Percentiles rank a stretch among this genome's conserved stretches.
Conservation (phyloP, 2,888 invertebrate species). For the Lepidocyrtinus sp. region DNA sequence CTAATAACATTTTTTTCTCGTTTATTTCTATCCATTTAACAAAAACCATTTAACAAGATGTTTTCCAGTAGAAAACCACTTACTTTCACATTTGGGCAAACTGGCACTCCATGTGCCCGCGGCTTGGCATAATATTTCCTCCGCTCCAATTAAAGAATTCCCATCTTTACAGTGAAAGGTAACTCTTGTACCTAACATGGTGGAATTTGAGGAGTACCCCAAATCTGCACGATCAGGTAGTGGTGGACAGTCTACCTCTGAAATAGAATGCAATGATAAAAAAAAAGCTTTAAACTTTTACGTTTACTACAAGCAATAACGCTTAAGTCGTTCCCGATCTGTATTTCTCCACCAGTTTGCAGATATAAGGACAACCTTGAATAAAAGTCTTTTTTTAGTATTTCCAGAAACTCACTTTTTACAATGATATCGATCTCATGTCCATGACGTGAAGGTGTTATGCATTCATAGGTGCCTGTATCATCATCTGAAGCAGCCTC, state of each 20-base stretch:
- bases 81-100: constrained; percentile 86
- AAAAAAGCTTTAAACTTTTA: constrained; percentile 70
- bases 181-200: constrained; percentile 83
- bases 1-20: constrained; percentile 28
- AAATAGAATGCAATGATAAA: constrained; percentile 27
- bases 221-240: constrained; percentile 83
- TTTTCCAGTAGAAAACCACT: constrained; percentile 75
- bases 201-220: constrained; percentile 81
- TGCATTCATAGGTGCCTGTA: constrained; percentile 87
- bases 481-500: constrained; percentile 86
- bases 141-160: constrained; percentile 84
- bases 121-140: constrained; percentile 82
- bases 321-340: not conserved
- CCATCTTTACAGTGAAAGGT: constrained; percentile 85
- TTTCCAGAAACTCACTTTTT: constrained; percentile 76
- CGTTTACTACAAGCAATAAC: not conserved
- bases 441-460: constrained; percentile 86
- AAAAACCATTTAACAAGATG: not conserved
- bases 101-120: constrained; percentile 90
- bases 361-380: not conserved
- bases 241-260: constrained; percentile 84
- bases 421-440: constrained; percentile 87
- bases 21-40: too few species aligned
- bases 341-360: not conserved
- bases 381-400: not conserved